A percentile compares a stretch with the other conserved stretches of the same genome.
Conservation (phyloP, 2,797 vertebrate genomes). For the Clarias fuscus region DNA sequence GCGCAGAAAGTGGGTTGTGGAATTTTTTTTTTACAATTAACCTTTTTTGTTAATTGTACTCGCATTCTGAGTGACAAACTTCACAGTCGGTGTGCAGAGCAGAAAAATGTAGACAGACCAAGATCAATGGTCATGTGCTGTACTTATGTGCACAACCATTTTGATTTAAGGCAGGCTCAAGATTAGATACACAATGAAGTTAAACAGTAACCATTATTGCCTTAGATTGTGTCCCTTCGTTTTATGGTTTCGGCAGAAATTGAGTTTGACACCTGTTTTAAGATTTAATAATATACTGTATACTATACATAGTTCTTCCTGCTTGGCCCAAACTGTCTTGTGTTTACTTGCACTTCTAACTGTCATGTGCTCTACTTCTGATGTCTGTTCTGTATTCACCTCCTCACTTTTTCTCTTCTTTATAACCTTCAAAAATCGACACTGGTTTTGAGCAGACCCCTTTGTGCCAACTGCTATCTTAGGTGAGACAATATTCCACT, state of each 20-base stretch:
- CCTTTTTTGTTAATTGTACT: too few species aligned
- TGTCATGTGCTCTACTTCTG: conserved; percentile 47
- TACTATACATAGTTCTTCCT: conserved; percentile 12
- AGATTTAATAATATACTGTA: neutral
- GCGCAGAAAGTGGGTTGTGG: too few species aligned
- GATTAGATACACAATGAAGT: neutral
- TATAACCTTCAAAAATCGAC: conserved; percentile 41
- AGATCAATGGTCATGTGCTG: too few species aligned
- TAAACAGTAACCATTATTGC: neutral
- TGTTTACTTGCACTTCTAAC: conserved; percentile 17
- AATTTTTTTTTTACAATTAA: too few species aligned
- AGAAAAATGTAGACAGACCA: too few species aligned
- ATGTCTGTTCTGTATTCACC: conserved; percentile 31
- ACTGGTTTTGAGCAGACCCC: conserved; percentile 76
- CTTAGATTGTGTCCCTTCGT: neutral
- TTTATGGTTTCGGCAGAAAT: neutral
- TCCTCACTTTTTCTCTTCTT: conserved; percentile 50
- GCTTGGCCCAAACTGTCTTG: conserved; percentile 2
- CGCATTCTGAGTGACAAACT: too few species aligned
- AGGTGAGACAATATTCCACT: conserved; percentile 80
- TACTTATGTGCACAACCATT: neutral
- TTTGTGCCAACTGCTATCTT: conserved; percentile 93
- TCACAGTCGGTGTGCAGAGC: too few species aligned
- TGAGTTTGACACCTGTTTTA: conserved; percentile 21
- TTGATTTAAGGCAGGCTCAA: neutral